These are phyloP conservation scores for Agriopis marginaria DNA, from an alignment of 2,888 invertebrate genomes.

Conservation along the genomic window DNA sequence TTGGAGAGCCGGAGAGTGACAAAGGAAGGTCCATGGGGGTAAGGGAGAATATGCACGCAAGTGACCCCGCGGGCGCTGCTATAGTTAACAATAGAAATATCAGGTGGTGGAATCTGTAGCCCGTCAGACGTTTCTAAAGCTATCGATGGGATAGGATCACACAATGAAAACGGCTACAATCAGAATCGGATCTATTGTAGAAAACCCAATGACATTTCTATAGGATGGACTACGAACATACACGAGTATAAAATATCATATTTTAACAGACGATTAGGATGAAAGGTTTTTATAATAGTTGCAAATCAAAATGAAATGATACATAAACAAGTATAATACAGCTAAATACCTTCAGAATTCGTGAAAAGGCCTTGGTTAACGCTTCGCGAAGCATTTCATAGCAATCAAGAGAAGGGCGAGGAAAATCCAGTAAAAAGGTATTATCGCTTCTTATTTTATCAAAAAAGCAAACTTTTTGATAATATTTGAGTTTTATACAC, in stretches of 20 bases:
- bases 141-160: constrained; percentile 59
- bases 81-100: background rate
- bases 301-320: background rate
- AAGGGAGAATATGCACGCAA: too few species aligned
- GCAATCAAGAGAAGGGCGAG: constrained; percentile 4
- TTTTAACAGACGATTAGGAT: background rate
- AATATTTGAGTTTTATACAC: background rate
- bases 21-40: too few species aligned
- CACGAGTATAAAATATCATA: background rate
- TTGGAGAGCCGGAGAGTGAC: too few species aligned
- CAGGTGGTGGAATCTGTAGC: constrained; percentile 25
- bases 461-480: background rate
- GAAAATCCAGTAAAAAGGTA: background rate
- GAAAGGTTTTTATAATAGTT: background rate
- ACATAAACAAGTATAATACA: background rate
- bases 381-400: constrained; percentile 34
- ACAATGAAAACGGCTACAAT: constrained; percentile 70
- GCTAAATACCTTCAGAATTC: background rate
- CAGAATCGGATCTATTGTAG: constrained; percentile 69
- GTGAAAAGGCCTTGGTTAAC: constrained; percentile 35
- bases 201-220: constrained; percentile 56
- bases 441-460: constrained; percentile 4
- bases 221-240: constrained; percentile 32
- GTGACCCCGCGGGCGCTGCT: too few species aligned
- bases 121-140: constrained; percentile 51